Evolutionary conservation across 2,888 invertebrate species (phyloP).

Genomic region (Chalcosyrphus nemorum): DNA sequence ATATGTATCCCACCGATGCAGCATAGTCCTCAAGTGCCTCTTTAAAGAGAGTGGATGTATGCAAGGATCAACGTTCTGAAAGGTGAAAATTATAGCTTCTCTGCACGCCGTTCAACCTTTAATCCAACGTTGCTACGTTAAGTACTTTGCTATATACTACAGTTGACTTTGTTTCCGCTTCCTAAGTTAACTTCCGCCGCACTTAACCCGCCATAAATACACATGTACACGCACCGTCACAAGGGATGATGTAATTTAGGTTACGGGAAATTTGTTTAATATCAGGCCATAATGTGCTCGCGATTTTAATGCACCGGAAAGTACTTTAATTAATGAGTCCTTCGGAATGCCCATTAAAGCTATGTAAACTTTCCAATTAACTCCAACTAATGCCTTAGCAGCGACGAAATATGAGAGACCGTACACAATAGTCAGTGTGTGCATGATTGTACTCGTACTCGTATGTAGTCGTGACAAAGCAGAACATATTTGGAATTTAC

Average conservation of each 20-base stretch:
- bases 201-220: constrained; percentile 6
- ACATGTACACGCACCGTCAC: not conserved
- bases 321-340: constrained; percentile 33
- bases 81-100: constrained; percentile 18
- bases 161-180: not conserved
- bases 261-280: constrained; percentile 17
- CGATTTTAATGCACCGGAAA: constrained; percentile 48
- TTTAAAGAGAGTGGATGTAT: not conserved
- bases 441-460: not conserved
- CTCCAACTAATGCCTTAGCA: constrained; percentile 33
- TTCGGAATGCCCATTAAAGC: constrained; percentile 35
- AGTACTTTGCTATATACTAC: not conserved
- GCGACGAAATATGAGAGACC: not conserved
- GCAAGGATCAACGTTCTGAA: not conserved
- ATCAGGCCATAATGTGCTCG: constrained; percentile 24
- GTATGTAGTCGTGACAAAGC: constrained; percentile 4
- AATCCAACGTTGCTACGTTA: not conserved
- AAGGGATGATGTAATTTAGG: constrained; percentile 12
- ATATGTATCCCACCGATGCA: not conserved
- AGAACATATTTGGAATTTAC: constrained; percentile 22
- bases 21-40: not conserved
- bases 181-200: not conserved
- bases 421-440: not conserved
- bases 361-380: constrained; percentile 23
- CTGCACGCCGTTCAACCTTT: not conserved